Evolutionary conservation across 2,888 invertebrate genomes (phyloP).

Genomic region (Protonemura montana): DNA sequence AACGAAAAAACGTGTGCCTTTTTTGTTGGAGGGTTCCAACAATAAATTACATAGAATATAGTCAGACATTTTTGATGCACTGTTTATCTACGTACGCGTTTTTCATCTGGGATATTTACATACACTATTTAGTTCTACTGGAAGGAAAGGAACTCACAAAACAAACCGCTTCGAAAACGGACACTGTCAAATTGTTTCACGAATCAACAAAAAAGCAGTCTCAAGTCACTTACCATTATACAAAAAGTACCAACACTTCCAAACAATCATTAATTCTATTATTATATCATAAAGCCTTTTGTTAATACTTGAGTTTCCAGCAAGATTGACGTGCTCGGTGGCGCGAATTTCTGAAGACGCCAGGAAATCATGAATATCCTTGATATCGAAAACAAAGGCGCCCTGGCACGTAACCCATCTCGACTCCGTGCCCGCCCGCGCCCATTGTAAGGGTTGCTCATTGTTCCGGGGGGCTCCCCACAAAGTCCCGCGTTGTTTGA

Average conservation of each 20-base stretch:
- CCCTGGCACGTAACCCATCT: background rate
- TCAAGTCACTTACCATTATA: background rate
- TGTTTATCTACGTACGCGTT: background rate
- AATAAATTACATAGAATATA: background rate
- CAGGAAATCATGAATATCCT: background rate
- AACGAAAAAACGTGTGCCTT: background rate
- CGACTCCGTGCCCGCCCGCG: background rate
- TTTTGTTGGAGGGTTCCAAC: background rate
- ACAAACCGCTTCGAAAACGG: no score
- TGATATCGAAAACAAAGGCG: background rate
- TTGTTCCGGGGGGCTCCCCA: no score
- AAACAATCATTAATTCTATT: background rate
- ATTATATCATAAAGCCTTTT: background rate
- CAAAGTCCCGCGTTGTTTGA: no score
- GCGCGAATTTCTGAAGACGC: background rate
- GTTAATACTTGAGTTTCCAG: background rate
- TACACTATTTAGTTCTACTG: background rate
- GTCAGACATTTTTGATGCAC: background rate
- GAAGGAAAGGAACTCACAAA: background rate
- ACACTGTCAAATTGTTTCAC: background rate
- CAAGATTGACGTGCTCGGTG: background rate
- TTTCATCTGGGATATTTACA: background rate
- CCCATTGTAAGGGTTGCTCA: background rate
- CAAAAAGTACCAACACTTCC: background rate
- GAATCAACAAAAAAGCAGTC: background rate